A percentile compares a stretch with the other conserved stretches of the same genome.
These are phyloP conservation scores for Champsocephalus gunnari DNA, from an alignment of 2,797 vertebrate species.

Conservation along the genomic window DNA sequence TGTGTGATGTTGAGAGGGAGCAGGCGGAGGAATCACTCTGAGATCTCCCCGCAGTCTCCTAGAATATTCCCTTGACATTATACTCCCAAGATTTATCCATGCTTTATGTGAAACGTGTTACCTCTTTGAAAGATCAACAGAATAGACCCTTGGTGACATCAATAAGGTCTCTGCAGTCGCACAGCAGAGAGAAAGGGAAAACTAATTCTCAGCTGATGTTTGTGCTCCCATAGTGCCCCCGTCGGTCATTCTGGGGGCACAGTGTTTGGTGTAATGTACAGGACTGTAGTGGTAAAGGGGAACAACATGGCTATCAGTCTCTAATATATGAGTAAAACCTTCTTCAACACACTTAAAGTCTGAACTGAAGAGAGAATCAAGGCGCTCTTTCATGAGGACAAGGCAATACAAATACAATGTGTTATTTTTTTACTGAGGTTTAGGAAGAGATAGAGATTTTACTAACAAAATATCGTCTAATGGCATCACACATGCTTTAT, in stretches of 20 bases:
- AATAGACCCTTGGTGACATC: constrained; percentile 66
- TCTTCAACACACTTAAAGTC: constrained; percentile 24
- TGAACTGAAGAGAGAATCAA: constrained; percentile 2
- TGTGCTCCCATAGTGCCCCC: constrained; percentile 61
- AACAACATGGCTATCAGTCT: constrained; percentile 46
- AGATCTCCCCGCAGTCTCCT: constrained; percentile 31
- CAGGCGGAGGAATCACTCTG: constrained; percentile 42
- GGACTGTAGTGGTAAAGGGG: constrained; percentile 37
- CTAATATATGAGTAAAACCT: constrained; percentile 64
- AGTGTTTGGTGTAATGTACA: constrained; percentile 42
- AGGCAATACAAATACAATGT: constrained; percentile 54
- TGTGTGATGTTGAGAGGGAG: constrained; percentile 63
- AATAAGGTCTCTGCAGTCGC: constrained; percentile 59
- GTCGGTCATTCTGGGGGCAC: constrained; percentile 68
- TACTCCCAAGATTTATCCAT: constrained; percentile 51
- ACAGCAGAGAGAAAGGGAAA: constrained; percentile 46
- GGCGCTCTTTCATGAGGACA: constrained; percentile 29
- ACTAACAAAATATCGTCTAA: constrained; percentile 55
- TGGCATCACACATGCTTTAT: constrained; percentile 50
- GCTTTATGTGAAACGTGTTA: constrained; percentile 54
- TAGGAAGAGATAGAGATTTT: constrained; percentile 40
- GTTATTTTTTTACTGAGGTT: constrained; percentile 52
- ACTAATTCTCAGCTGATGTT: constrained; percentile 67
- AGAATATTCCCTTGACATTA: constrained; percentile 65
- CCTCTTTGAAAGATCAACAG: constrained; percentile 72